Conservation (phyloP, 2,113 vertebrate genomes). For the Pseudorhombus dupliciocellatus region DNA sequence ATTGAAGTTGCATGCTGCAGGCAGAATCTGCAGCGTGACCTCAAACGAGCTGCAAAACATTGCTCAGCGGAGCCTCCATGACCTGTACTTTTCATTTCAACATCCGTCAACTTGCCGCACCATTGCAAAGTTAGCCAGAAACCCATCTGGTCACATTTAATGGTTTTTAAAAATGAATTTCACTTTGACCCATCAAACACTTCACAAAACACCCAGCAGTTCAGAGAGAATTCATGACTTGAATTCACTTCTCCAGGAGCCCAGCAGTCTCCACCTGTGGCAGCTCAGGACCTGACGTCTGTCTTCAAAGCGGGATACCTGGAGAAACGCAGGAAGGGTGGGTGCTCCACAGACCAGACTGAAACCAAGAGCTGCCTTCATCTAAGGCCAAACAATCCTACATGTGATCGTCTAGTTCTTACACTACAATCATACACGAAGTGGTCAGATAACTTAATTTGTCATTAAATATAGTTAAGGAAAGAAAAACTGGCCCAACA, state of each 20-base stretch:
- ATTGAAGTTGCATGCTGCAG: slow-evolving; percentile 63
- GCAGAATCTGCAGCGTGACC: slow-evolving; percentile 12
- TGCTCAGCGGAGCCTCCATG: neutral
- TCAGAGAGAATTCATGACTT: neutral
- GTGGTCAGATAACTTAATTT: neutral
- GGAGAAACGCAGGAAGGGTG: slow-evolving; percentile 97
- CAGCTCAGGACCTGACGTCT: slow-evolving; percentile 89
- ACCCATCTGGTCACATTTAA: slow-evolving; percentile 13
- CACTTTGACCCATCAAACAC: neutral
- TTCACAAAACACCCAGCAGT: neutral
- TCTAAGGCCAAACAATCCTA: too few species aligned
- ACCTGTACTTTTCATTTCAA: slow-evolving; percentile 29
- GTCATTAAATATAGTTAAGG: too few species aligned
- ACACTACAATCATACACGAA: neutral
- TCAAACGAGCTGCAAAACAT: slow-evolving; percentile 19
- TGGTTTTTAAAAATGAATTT: slow-evolving; percentile 9
- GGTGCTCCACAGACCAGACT: slow-evolving; percentile 11
- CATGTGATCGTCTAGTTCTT: neutral
- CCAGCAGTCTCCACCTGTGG: slow-evolving; percentile 87
- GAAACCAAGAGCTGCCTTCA: too few species aligned
- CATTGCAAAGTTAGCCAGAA: neutral
- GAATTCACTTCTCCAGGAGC: slow-evolving; percentile 75
- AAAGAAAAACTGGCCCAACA: too few species aligned
- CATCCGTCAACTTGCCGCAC: slow-evolving; percentile 1
- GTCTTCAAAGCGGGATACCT: slow-evolving; percentile 92